Conservation (phyloP, 1,140 invertebrate species). For the Ceratoteleas bidentatus region DNA sequence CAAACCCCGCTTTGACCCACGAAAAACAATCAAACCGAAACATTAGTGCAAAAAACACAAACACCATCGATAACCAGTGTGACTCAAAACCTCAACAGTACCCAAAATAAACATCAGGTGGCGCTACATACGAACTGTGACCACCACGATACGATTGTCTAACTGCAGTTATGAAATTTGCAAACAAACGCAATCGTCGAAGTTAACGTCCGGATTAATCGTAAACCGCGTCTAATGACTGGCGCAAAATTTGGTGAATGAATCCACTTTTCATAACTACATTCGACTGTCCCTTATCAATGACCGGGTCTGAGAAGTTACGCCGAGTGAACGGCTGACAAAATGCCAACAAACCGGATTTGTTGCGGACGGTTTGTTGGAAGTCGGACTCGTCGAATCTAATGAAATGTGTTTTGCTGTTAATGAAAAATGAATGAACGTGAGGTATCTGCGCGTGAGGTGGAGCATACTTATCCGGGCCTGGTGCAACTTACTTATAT, state of each 20-base stretch:
- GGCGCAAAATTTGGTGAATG: neutral
- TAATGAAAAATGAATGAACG: constrained; percentile 42
- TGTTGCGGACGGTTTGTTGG: no score
- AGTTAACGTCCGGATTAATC: neutral
- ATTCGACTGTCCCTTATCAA: constrained; percentile 4
- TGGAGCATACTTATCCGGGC: constrained; percentile 62
- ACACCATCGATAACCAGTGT: constrained; percentile 2
- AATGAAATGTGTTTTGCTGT: no score
- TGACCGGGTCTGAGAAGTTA: no score
- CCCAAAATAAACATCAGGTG: constrained; percentile 12
- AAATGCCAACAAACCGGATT: no score
- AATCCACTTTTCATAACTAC: constrained; percentile 18
- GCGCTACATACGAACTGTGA: neutral
- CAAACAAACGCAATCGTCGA: neutral
- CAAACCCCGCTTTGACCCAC: neutral
- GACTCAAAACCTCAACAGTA: constrained; percentile 12
- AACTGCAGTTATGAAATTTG: constrained; percentile 9
- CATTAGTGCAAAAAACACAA: neutral
- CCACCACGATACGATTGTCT: neutral
- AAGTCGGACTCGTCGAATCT: no score
- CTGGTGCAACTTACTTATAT: constrained; percentile 88
- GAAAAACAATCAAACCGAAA: neutral
- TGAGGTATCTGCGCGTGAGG: constrained; percentile 20
- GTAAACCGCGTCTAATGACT: neutral
- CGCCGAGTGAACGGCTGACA: no score